Conservation (phyloP, 2,888 invertebrate species). For the Odontothrips loti region DNA sequence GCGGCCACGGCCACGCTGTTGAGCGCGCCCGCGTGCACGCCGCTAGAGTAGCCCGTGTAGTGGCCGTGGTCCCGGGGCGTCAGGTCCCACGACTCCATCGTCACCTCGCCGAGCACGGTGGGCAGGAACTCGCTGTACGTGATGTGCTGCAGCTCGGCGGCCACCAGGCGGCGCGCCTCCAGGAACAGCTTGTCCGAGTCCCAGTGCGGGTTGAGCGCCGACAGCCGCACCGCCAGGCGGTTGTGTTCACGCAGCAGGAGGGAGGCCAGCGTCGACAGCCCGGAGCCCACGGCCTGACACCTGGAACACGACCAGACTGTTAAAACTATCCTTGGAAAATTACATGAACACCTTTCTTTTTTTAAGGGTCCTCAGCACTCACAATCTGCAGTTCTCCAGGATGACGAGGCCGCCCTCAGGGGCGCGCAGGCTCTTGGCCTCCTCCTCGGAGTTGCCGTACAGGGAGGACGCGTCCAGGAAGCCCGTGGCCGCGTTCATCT, state of each 20-base stretch:
- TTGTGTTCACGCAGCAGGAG: slow-evolving; percentile 74
- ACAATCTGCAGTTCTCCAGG: slow-evolving; percentile 43
- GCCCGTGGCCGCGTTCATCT: slow-evolving; percentile 79
- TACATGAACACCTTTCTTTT: too few relatives aligned
- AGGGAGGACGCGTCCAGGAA: slow-evolving; percentile 79
- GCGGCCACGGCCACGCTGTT: slow-evolving; percentile 73
- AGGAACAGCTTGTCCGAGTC: slow-evolving; percentile 70
- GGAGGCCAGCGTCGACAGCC: slow-evolving; percentile 67
- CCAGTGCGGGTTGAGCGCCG: slow-evolving; percentile 72
- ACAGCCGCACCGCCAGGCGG: slow-evolving; percentile 66
- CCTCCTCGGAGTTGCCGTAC: slow-evolving; percentile 72
- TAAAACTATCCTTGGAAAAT: too few relatives aligned
- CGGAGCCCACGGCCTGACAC: slow-evolving; percentile 57
- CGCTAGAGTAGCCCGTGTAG: slow-evolving; percentile 75
- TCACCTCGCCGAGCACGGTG: slow-evolving; percentile 67
- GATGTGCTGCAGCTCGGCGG: slow-evolving; percentile 77
- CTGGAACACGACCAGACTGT: slow-evolving; percentile 42
- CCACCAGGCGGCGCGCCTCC: slow-evolving; percentile 68
- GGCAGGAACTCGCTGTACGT: slow-evolving; percentile 80
- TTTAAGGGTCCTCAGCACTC: slow-evolving; percentile 1
- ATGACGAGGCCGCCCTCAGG: slow-evolving; percentile 69
- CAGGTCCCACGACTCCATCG: slow-evolving; percentile 60
- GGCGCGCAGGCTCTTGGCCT: slow-evolving; percentile 63
- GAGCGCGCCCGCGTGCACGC: slow-evolving; percentile 70
- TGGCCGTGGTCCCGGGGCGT: slow-evolving; percentile 64